Percentiles rank a stretch among this genome's conserved stretches.
phyloP scores from a whole-genome alignment of 2,797 vertebrate genomes.

The Acanthiza pusilla region DNA sequence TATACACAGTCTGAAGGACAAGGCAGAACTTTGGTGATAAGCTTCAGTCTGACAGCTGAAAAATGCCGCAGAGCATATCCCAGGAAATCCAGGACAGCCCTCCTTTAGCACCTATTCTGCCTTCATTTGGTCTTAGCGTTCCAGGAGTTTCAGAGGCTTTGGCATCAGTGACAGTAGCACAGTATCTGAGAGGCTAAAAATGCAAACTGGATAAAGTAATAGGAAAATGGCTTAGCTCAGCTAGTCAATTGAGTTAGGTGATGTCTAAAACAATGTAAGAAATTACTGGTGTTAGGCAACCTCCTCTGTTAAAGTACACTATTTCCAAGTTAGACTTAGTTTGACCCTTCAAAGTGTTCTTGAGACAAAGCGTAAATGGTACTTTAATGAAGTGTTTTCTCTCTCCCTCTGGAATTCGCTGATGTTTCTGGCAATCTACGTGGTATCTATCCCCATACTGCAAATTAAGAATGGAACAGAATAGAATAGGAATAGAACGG shows the following conservation, averaged over 20 bases:
- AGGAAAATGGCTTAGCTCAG: neutral
- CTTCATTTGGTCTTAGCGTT: neutral
- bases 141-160: neutral
- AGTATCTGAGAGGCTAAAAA: neutral
- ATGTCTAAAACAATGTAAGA: neutral
- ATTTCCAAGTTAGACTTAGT: neutral
- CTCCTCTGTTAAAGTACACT: neutral
- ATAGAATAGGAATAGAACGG: neutral
- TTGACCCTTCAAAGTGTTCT: neutral
- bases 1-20: neutral
- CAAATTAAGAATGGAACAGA: neutral
- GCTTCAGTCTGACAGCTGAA: neutral
- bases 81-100: neutral
- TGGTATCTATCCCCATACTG: neutral
- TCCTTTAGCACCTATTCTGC: neutral
- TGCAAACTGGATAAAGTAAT: neutral
- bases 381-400: neutral
- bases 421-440: neutral
- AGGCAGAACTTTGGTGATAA: neutral
- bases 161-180: neutral
- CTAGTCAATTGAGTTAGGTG: neutral
- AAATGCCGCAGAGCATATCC: neutral
- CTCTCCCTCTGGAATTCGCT: neutral
- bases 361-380: neutral
- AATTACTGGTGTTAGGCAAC: neutral